Evolutionary conservation across 2,797 vertebrate species (phyloP).

Genomic region (Parotocinclus haroldoi): DNA sequence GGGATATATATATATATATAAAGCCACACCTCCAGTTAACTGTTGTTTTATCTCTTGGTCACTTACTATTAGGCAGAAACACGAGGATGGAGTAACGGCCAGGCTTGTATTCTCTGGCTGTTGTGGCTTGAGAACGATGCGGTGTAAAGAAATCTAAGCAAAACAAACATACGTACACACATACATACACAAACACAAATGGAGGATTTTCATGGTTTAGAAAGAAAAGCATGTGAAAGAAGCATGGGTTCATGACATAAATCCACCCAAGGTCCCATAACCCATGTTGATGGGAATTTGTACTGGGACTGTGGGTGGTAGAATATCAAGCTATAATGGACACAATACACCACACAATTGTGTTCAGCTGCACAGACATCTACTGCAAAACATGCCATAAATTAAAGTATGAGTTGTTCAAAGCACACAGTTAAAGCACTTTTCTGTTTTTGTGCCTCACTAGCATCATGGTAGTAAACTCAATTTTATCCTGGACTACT

Average conservation of each 20-base stretch:
- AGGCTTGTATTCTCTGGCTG: slow-evolving; percentile 58
- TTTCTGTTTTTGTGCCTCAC: too few relatives aligned
- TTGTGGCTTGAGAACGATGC: slow-evolving; percentile 59
- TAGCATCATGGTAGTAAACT: too few relatives aligned
- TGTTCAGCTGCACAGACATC: neutral
- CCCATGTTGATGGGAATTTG: slow-evolving; percentile 27
- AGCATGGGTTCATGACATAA: slow-evolving; percentile 45
- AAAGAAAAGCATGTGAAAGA: slow-evolving; percentile 52
- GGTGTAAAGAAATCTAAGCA: slow-evolving; percentile 64
- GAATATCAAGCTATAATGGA: slow-evolving; percentile 45
- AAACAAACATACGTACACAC: slow-evolving; percentile 59
- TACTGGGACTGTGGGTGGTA: slow-evolving; percentile 29
- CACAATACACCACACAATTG: slow-evolving; percentile 36
- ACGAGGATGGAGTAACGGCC: slow-evolving; percentile 58
- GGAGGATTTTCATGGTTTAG: slow-evolving; percentile 53
- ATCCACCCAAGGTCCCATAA: slow-evolving; percentile 34
- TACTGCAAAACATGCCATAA: too few relatives aligned
- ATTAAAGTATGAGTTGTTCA: too few relatives aligned
- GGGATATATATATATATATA: neutral
- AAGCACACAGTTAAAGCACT: too few relatives aligned
- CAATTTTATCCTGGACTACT: too few relatives aligned
- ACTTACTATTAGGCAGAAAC: slow-evolving; percentile 65
- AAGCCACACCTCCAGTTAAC: slow-evolving; percentile 37
- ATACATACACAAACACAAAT: slow-evolving; percentile 55
- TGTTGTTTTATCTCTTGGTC: slow-evolving; percentile 53